Base-by-base conservation (phyloP, 1,140 invertebrate genomes). In the Tribolium castaneum region DNA sequence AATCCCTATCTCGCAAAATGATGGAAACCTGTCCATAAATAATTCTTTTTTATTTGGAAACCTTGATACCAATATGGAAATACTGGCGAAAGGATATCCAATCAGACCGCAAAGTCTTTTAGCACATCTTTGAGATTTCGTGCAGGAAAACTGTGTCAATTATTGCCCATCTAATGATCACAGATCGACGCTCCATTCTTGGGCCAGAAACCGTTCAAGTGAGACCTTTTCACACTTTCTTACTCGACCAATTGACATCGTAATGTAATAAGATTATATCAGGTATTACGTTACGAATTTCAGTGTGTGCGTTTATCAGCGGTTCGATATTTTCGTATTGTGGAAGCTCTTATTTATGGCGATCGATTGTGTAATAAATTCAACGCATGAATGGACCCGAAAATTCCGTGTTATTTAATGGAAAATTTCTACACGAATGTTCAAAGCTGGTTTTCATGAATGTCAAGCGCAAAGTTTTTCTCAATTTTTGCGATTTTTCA, bases 211-310 rank as follows among this genome's bases (percentile, higher is more conserved):
- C 59, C 59, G 16, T 66, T 66, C 59, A 35, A 66, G 25, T 35
- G 59, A 35, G 30, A 66, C 59, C 34, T 35, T 35, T 66, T 66
- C 59, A 66, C 59, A 66, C 59, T 66, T 66, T 66, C 59, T 66
- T 66, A 14, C 59, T 35, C 25, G 52, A 22, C 51, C 54, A 59
- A 59, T 66, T 66, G 59, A 66, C 59, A 66, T 30, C 30, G 30
- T 66, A 66, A 66, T 66, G 59, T 59, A 59, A 59, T 59, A 59
- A 59, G 14, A 35, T 66, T 66, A 66, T 66, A 66, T 66, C 59
- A 66, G 54, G n/a, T 35, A 30, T 66, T 66, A 66, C 59, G 59
- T 66, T 66, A 22, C 16, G 54, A 25, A 59, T 59, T 59, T 59
- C 51, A 52, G 51, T 52, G 51, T 52, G 51, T 52, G 51, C 51